A percentile compares a stretch with the other conserved stretches of the same genome.
Evolutionary conservation across 2,888 invertebrate species (phyloP).

Genomic region (Aethes cnicana): DNA sequence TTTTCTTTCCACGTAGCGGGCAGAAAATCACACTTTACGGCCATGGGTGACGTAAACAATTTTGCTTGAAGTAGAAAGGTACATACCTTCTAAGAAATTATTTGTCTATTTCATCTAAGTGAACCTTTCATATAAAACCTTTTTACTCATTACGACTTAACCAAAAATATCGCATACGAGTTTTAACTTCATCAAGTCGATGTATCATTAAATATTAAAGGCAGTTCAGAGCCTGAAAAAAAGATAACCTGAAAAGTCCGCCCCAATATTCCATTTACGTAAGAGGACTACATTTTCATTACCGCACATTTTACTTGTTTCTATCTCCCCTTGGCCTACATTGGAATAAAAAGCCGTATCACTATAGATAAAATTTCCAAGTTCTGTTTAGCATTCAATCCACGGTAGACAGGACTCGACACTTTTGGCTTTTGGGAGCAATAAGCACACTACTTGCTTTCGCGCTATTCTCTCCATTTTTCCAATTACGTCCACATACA

Average conservation of each 20-base stretch:
- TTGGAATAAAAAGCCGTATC: conserved; percentile 19
- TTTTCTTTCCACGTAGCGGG: too few relatives aligned
- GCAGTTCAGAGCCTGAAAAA: neutral
- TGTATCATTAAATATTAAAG: too few relatives aligned
- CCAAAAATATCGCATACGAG: too few relatives aligned
- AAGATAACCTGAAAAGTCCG: neutral
- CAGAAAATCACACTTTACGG: too few relatives aligned
- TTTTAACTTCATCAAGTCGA: too few relatives aligned
- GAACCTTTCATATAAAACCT: too few relatives aligned
- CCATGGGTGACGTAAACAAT: too few relatives aligned
- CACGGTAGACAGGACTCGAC: conserved; percentile 40
- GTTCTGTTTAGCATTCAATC: conserved; percentile 40
- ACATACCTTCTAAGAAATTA: too few relatives aligned
- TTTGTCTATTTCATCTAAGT: too few relatives aligned
- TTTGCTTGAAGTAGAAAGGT: too few relatives aligned
- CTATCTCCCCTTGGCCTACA: conserved; percentile 14
- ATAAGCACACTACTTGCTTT: conserved; percentile 37
- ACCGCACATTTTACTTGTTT: conserved; percentile 19
- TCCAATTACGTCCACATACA: neutral
- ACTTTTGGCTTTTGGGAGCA: conserved; percentile 41
- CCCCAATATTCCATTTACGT: neutral
- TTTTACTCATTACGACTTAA: too few relatives aligned
- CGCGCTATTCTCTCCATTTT: neutral
- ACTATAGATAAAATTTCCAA: conserved; percentile 20
- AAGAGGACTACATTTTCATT: conserved; percentile 9